Conservation (phyloP, 2,797 vertebrate genomes). For the Acanthurus lineatus region DNA sequence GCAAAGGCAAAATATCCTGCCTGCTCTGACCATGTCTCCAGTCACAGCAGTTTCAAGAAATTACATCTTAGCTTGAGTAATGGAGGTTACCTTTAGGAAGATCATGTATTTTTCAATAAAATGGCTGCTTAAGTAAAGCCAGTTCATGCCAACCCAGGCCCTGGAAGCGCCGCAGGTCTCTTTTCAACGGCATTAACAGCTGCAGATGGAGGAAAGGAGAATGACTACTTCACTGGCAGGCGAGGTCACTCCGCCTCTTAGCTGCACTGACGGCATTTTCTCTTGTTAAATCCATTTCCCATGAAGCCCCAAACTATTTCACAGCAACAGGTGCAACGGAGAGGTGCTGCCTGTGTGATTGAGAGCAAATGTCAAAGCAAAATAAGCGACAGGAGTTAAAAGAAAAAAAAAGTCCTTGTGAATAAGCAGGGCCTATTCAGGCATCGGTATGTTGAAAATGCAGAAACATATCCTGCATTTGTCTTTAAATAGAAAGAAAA, state of each 20-base stretch:
- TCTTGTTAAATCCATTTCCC: slow-evolving; percentile 64
- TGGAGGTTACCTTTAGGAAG: slow-evolving; percentile 55
- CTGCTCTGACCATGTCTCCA: background rate
- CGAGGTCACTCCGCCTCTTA: slow-evolving; percentile 58
- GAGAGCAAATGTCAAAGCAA: slow-evolving; percentile 32
- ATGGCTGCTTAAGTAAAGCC: slow-evolving; percentile 55
- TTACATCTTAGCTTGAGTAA: slow-evolving; percentile 32
- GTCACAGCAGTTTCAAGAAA: slow-evolving; percentile 37
- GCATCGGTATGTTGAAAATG: background rate
- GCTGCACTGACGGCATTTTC: slow-evolving; percentile 49
- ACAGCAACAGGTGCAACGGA: slow-evolving; percentile 67
- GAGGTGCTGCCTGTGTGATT: slow-evolving; percentile 33
- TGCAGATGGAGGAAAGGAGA: slow-evolving; percentile 50
- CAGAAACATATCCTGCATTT: background rate
- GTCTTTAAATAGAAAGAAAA: background rate
- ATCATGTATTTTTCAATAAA: slow-evolving; percentile 59
- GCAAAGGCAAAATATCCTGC: slow-evolving; percentile 19
- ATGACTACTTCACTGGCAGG: slow-evolving; percentile 43
- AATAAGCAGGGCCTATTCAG: background rate
- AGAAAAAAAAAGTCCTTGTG: background rate
- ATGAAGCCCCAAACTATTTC: slow-evolving; percentile 51
- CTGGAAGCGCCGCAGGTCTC: slow-evolving; percentile 31
- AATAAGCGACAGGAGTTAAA: background rate
- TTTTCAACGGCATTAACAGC: slow-evolving; percentile 63
- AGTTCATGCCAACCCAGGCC: slow-evolving; percentile 28